These are phyloP conservation scores for Ceratotherium simum DNA, from an alignment of 2,113 vertebrate species.

Conservation along the genomic window DNA sequence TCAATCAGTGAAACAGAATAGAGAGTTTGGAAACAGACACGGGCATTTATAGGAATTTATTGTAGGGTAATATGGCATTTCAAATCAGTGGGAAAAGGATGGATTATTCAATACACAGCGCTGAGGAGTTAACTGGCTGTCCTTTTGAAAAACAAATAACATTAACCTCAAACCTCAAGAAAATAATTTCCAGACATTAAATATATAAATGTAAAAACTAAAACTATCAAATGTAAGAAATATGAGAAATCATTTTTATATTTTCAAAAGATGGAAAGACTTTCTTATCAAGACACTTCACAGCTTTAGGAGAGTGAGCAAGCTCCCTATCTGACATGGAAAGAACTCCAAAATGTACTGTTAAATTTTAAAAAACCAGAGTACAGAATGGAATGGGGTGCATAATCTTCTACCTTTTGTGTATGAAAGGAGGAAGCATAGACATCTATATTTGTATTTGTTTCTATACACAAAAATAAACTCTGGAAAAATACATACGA, in stretches of 20 bases:
- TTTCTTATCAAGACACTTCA: not conserved
- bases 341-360: not conserved
- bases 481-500: not conserved
- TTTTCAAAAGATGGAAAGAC: not conserved
- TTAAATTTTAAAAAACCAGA: not conserved
- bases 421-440: not conserved
- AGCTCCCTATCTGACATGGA: not conserved
- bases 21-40: constrained; percentile 16
- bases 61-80: constrained; percentile 36
- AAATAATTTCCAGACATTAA: constrained; percentile 4
- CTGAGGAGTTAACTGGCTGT: not conserved
- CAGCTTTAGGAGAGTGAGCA: not conserved
- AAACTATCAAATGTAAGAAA: not conserved
- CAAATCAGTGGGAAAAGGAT: constrained; percentile 49
- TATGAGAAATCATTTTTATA: not conserved
- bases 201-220: not conserved
- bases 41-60: constrained; percentile 57
- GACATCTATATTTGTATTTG: not conserved
- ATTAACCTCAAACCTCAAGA: not conserved
- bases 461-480: constrained; percentile 1
- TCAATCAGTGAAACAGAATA: constrained; percentile 7
- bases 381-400: not conserved
- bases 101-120: constrained; percentile 48
- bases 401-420: not conserved
- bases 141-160: not conserved